phyloP scores from a whole-genome alignment of 2,888 invertebrate species.

The Gisinianus flammeolus region DNA sequence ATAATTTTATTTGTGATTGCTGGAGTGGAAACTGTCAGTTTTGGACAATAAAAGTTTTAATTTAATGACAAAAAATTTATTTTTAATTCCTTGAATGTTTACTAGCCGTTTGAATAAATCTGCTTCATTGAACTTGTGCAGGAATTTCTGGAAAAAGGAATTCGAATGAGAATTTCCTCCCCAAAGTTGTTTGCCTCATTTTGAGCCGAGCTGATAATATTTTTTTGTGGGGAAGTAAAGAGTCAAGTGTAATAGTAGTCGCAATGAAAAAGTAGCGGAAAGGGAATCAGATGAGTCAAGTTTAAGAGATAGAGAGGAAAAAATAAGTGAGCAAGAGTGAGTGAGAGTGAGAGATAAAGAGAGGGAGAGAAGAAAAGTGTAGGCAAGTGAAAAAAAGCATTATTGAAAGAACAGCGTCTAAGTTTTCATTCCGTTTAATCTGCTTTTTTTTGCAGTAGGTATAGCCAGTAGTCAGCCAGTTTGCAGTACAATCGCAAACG shows the following conservation, averaged over 20 bases:
- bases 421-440: slow-evolving; percentile 36
- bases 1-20: too few relatives aligned
- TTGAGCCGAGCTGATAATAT: slow-evolving; percentile 21
- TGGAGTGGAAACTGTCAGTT: too few relatives aligned
- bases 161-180: neutral
- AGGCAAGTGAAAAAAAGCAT: slow-evolving; percentile 28
- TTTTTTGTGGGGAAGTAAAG: slow-evolving; percentile 11
- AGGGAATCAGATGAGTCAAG: slow-evolving; percentile 25
- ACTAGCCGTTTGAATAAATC: too few relatives aligned
- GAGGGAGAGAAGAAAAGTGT: slow-evolving; percentile 9
- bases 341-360: too few relatives aligned
- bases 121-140: too few relatives aligned
- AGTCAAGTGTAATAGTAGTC: slow-evolving; percentile 7
- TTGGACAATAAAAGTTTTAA: too few relatives aligned
- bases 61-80: too few relatives aligned
- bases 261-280: neutral
- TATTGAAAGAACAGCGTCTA: slow-evolving; percentile 33
- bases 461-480: neutral
- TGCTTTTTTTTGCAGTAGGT: slow-evolving; percentile 12
- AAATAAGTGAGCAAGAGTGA: too few relatives aligned
- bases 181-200: slow-evolving; percentile 13
- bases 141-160: neutral
- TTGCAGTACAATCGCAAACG: neutral
- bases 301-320: neutral
- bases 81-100: too few relatives aligned